Percentiles rank a stretch among this genome's conserved stretches.
Conservation (phyloP, 2,113 vertebrate genomes). For the Enhydra lutris region DNA sequence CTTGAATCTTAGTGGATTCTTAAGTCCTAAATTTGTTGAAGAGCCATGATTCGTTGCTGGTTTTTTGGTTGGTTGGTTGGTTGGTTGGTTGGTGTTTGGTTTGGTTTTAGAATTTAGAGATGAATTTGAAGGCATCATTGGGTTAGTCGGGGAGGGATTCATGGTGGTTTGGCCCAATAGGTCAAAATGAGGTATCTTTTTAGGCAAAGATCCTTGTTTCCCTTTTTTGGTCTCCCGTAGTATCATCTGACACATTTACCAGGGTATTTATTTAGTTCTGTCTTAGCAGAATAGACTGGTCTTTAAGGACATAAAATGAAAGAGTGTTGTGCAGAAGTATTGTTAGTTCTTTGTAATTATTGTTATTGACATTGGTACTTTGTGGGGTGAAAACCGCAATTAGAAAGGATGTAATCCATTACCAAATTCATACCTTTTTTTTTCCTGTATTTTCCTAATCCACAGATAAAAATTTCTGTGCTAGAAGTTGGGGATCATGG, state of each 20-base stretch:
- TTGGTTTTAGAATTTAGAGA: not conserved
- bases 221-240: not conserved
- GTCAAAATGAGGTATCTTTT: not conserved
- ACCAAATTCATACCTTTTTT: not conserved
- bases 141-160: not conserved
- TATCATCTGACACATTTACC: not conserved
- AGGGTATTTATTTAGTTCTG: not conserved
- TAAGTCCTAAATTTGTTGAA: not conserved
- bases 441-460: not conserved
- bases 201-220: not conserved
- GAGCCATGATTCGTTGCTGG: not conserved
- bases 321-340: not conserved
- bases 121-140: not conserved
- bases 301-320: not conserved
- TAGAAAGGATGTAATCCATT: not conserved
- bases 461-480: not conserved
- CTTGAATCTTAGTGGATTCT: conserved; percentile 11
- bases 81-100: not conserved
- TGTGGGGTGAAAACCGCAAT: not conserved
- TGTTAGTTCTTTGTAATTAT: not conserved
- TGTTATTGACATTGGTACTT: not conserved
- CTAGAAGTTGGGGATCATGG: not conserved
- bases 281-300: not conserved
- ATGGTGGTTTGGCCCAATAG: not conserved
- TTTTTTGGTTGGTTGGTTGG: not conserved